Conservation (phyloP, 2,797 vertebrate species). For the Melopsittacus undulatus region DNA sequence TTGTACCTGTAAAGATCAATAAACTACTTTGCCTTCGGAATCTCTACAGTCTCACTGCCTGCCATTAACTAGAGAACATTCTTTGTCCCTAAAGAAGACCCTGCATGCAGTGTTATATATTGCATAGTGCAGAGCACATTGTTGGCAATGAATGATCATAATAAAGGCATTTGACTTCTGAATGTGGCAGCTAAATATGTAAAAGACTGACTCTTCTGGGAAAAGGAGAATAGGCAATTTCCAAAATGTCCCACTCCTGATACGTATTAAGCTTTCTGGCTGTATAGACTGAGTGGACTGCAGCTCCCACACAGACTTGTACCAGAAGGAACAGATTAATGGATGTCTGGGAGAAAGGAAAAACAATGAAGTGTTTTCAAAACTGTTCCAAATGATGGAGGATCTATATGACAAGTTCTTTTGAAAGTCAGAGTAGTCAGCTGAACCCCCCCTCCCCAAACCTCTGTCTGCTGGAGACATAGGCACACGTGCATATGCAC, state of each 20-base stretch:
- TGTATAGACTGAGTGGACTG: background rate
- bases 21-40: background rate
- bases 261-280: background rate
- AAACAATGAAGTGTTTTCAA: background rate
- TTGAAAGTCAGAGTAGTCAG: background rate
- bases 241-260: background rate
- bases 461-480: background rate
- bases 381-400: background rate
- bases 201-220: background rate
- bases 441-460: background rate
- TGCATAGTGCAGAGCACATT: background rate
- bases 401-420: background rate
- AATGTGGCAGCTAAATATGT: conserved; percentile 19
- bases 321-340: background rate
- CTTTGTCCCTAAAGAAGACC: background rate
- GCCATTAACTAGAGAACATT: background rate
- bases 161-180: conserved; percentile 25
- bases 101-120: background rate
- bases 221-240: background rate
- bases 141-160: background rate
- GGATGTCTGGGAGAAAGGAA: background rate
- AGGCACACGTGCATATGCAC: background rate
- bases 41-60: background rate
- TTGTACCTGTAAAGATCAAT: background rate
- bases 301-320: background rate